These are phyloP conservation scores for Ostrea denselamellosa DNA, from an alignment of 1,140 invertebrate species.

Conservation along the genomic window DNA sequence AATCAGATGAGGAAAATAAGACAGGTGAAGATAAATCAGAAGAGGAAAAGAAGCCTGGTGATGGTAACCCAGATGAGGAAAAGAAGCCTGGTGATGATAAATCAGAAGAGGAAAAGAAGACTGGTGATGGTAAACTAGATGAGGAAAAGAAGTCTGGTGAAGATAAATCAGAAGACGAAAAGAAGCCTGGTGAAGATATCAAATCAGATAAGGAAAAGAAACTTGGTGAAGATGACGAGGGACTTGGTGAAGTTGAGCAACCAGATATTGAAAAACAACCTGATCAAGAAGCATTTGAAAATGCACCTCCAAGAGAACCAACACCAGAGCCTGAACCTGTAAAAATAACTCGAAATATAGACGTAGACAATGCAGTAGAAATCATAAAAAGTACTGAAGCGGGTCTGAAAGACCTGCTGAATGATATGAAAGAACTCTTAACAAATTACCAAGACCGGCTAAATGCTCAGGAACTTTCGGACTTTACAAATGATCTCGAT, in stretches of 20 bases:
- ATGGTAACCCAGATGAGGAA: background rate
- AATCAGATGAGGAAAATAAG: background rate
- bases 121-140: background rate
- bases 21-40: background rate
- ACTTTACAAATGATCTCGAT: slow-evolving; percentile 52
- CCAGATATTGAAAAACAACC: background rate
- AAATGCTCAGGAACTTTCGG: slow-evolving; percentile 43
- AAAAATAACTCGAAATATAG: slow-evolving; percentile 49
- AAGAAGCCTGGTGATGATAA: background rate
- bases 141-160: background rate
- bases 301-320: slow-evolving; percentile 4
- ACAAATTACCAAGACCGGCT: slow-evolving; percentile 45
- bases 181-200: background rate
- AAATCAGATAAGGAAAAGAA: background rate
- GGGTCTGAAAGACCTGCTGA: slow-evolving; percentile 45
- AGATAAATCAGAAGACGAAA: too few relatives aligned
- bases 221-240: too few relatives aligned
- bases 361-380: slow-evolving; percentile 54
- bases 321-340: slow-evolving; percentile 46
- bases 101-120: background rate
- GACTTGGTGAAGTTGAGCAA: background rate
- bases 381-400: slow-evolving; percentile 45
- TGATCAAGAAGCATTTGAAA: slow-evolving; percentile 8
- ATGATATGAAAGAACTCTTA: slow-evolving; percentile 54
- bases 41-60: background rate